Conservation (phyloP, 2,888 invertebrate species). For the Heliconius charithonia region DNA sequence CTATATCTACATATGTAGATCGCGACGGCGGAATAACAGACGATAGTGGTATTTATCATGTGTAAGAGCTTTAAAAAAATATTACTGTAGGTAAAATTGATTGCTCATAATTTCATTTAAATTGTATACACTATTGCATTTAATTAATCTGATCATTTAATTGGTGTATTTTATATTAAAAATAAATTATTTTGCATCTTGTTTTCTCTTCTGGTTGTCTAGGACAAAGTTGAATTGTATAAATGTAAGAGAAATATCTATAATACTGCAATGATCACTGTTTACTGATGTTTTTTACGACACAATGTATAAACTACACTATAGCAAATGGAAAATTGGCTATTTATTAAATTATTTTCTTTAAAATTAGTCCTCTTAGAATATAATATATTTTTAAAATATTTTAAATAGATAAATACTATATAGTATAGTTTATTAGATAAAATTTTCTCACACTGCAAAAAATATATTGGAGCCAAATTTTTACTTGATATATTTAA, state of each 20-base stretch:
- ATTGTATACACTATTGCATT: constrained; percentile 56
- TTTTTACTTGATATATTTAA: neutral
- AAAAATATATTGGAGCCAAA: neutral
- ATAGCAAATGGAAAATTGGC: neutral
- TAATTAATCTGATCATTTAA: constrained; percentile 56
- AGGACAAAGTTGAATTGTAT: constrained; percentile 26
- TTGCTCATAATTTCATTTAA: constrained; percentile 73
- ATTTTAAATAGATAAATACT: neutral
- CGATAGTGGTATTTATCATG: constrained; percentile 46
- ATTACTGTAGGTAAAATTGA: constrained; percentile 68
- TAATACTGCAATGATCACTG: constrained; percentile 40
- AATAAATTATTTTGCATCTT: constrained; percentile 27
- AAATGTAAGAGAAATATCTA: constrained; percentile 28
- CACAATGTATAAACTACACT: neutral
- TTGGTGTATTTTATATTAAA: constrained; percentile 37
- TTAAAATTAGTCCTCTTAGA: neutral
- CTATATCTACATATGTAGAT: neutral
- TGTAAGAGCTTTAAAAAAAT: constrained; percentile 75
- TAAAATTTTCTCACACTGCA: neutral
- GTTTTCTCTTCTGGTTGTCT: constrained; percentile 29
- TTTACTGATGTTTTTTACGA: constrained; percentile 35
- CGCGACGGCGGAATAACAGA: neutral
- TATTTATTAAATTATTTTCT: neutral
- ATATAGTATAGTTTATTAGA: neutral
- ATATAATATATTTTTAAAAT: neutral